These are phyloP conservation scores for Girardinichthys multiradiatus DNA, from an alignment of 2,113 vertebrate species.

Conservation along the genomic window DNA sequence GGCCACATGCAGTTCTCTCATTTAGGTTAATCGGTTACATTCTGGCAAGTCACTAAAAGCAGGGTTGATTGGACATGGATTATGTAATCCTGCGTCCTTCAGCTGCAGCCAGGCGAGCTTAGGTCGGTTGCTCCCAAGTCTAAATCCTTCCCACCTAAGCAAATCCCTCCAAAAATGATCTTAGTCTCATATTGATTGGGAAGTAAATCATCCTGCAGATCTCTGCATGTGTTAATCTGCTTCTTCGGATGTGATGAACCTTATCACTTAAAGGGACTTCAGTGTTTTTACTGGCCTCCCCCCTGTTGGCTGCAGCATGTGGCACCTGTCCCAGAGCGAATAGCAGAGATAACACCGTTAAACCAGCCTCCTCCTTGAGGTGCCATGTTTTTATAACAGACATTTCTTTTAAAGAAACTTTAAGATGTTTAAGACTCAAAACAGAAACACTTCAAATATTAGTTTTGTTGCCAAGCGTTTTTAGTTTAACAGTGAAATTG, in stretches of 20 bases:
- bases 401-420: background rate
- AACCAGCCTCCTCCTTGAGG: conserved; percentile 17
- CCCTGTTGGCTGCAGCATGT: conserved; percentile 9
- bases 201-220: conserved; percentile 15
- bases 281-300: background rate
- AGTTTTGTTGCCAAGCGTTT: too few species aligned
- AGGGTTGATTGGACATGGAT: conserved; percentile 29
- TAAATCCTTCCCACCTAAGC: conserved; percentile 54
- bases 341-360: conserved; percentile 39
- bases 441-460: too few species aligned
- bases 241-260: background rate
- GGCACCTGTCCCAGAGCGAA: conserved; percentile 66
- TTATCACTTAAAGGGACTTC: background rate
- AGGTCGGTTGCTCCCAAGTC: conserved; percentile 67
- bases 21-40: conserved; percentile 39
- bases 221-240: background rate
- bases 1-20: background rate
- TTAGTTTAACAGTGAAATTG: too few species aligned
- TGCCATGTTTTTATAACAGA: conserved; percentile 50
- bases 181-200: conserved; percentile 6
- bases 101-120: conserved; percentile 57
- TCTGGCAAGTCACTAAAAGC: conserved; percentile 24
- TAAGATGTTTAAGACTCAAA: background rate
- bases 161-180: too few species aligned
- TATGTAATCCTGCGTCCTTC: conserved; percentile 44